Evolutionary conservation across 2,113 vertebrate genomes (phyloP).

Genomic region (Cinclus mexicanus): DNA sequence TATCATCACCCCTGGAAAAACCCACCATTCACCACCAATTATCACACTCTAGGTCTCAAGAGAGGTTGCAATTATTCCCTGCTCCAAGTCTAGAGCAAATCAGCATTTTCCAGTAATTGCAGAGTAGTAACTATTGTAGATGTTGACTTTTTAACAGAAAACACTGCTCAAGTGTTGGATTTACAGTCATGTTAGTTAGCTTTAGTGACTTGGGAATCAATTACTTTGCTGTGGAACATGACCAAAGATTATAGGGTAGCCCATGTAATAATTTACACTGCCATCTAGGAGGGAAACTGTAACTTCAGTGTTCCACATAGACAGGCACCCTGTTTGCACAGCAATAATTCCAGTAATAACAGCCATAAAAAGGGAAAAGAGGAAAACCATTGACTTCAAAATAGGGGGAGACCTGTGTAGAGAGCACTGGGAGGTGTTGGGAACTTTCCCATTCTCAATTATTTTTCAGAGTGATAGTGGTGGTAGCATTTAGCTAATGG

Average conservation of each 20-base stretch:
- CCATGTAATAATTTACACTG: constrained; percentile 33
- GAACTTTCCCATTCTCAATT: constrained; percentile 2
- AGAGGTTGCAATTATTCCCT: constrained; percentile 38
- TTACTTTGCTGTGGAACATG: constrained; percentile 34
- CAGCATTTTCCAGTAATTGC: constrained; percentile 34
- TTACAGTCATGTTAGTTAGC: constrained; percentile 49
- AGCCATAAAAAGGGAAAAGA: background rate
- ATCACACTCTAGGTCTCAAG: constrained; percentile 3
- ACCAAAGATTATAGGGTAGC: constrained; percentile 57
- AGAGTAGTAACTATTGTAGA: constrained; percentile 34
- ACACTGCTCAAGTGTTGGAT: constrained; percentile 38
- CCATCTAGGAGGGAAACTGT: constrained; percentile 21
- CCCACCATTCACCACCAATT: constrained; percentile 8
- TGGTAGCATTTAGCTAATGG: background rate
- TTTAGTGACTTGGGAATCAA: constrained; percentile 62
- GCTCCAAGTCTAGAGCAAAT: constrained; percentile 27
- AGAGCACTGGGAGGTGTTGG: background rate
- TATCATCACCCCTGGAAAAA: constrained; percentile 7
- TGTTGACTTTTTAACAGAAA: constrained; percentile 62
- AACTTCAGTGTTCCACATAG: background rate
- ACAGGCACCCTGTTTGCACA: background rate
- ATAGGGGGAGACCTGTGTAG: background rate
- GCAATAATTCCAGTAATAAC: constrained; percentile 22
- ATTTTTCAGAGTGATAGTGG: background rate
- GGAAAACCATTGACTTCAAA: background rate